Evolutionary conservation across 2,113 vertebrate genomes (phyloP), one percentile per base, ranked within the genome.

Genomic region (Rynchops niger): DNA sequence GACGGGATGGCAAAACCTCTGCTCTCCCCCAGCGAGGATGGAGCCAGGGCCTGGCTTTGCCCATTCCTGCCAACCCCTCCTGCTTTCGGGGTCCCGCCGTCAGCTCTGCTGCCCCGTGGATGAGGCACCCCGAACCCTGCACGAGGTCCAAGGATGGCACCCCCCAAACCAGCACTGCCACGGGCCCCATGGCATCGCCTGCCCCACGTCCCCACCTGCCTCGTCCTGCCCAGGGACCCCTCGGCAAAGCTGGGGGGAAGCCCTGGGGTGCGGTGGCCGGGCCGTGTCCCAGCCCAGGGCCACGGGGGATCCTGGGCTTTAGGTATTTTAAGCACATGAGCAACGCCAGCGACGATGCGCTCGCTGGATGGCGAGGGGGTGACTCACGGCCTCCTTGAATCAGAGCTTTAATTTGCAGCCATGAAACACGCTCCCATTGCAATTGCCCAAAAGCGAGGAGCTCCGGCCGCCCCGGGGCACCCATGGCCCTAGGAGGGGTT

Each of bases 91-190:
- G 42, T 29, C 26, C 17, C 47, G 50, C 12, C 13, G 1, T 11
- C 2, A 2, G 29, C n/a, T 9, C n/a, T 2, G 1, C 58, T 25
- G 27, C 32, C 49, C 59, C 0, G 0, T 26, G 53, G 23, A 83
- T 1, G 21, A 90, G 32, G 23, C 3, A 4, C 32, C 43, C 47
- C 4, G 0, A 27, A 15, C 3, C 69, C 52, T 1, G 1, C 0
- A 0, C 0, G 3, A 38, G 49, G 30, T 10, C 21, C 43, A 5
- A 34, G 50, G 69, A 19, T 11, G 40, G 50, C 49, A 65, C 45
- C 23, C 82, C 40, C 74, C 4, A 0, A 82, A 19, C 9, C 5
- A 17, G 38, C 70, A 47, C 45, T 0, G 6, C 62, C 32, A 8
- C 0, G 15, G 30, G 50, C 47, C 43, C 70, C 58, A 3, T 0